phyloP scores from a whole-genome alignment of 2,888 invertebrate genomes.

The Hydrotaea cyrtoneurina region DNA sequence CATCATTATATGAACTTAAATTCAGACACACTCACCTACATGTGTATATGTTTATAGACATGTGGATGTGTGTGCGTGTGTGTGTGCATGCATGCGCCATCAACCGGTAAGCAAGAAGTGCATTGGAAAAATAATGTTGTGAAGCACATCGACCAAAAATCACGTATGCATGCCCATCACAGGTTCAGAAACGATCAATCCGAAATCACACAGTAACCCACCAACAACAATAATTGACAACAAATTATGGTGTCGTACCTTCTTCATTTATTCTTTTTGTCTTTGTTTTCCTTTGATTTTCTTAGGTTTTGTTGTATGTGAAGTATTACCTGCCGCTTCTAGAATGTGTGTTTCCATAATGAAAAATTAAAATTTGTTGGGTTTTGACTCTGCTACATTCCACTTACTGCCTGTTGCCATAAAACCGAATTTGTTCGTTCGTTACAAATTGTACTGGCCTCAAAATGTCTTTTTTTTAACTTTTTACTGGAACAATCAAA shows the following conservation, averaged over 20 bases:
- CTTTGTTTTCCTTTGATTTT: conserved; percentile 19
- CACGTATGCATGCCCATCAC: conserved; percentile 46
- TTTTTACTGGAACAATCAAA: too few species aligned
- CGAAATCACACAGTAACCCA: conserved; percentile 28
- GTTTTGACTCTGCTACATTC: too few species aligned
- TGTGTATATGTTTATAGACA: too few species aligned
- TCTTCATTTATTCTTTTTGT: background rate
- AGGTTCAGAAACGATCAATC: background rate
- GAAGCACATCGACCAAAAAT: conserved; percentile 23
- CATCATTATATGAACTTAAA: too few species aligned
- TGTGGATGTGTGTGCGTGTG: background rate
- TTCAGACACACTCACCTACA: too few species aligned
- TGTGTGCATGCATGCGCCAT: background rate
- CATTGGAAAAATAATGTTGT: background rate
- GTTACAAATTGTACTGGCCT: too few species aligned
- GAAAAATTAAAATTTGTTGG: too few species aligned
- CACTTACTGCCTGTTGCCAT: too few species aligned
- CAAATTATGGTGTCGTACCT: conserved; percentile 18
- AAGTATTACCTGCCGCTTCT: background rate
- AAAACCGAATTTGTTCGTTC: too few species aligned
- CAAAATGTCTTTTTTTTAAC: too few species aligned
- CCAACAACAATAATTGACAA: conserved; percentile 30
- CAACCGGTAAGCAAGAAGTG: background rate
- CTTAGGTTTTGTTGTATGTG: background rate
- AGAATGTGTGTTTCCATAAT: conserved; percentile 36